Percentiles rank a stretch among this genome's conserved stretches.
phyloP scores from a whole-genome alignment of 2,888 invertebrate species.

The Pocota personata region DNA sequence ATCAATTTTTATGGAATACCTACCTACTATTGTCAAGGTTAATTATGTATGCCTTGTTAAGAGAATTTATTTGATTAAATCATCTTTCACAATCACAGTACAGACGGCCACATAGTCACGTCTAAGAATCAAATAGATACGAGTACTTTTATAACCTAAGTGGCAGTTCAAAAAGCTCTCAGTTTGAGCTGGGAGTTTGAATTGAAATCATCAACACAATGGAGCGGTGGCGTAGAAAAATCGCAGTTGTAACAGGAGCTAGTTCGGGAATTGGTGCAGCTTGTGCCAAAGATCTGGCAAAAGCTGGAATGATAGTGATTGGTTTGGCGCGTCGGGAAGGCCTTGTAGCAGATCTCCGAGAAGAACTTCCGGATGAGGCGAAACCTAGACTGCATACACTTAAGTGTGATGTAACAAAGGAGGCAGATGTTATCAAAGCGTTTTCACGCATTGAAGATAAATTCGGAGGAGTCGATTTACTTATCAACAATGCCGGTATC shows the following conservation, averaged over 20 bases:
- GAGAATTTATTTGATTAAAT: not conserved
- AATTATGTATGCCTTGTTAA: not conserved
- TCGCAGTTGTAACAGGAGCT: conserved; percentile 87
- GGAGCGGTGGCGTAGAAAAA: conserved; percentile 86
- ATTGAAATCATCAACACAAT: conserved; percentile 76
- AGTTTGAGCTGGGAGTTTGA: conserved; percentile 10
- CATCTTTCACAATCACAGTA: not conserved
- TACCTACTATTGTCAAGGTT: conserved; percentile 29
- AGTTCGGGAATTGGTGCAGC: conserved; percentile 85
- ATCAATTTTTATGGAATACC: conserved; percentile 1
- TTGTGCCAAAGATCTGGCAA: conserved; percentile 37
- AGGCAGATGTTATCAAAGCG: conserved; percentile 84
- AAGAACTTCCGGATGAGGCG: conserved; percentile 76
- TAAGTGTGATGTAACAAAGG: conserved; percentile 84
- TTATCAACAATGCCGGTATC: conserved; percentile 85
- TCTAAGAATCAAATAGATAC: not conserved
- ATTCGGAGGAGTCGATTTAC: conserved; percentile 84
- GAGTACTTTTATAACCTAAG: conserved; percentile 33
- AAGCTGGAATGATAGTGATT: conserved; percentile 85
- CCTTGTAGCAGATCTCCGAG: conserved; percentile 78
- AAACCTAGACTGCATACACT: conserved; percentile 81
- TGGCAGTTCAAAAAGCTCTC: not conserved
- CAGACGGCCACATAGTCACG: not conserved
- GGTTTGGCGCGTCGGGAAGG: conserved; percentile 84
- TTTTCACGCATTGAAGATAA: conserved; percentile 84